Evolutionary conservation across 2,797 vertebrate species (phyloP), one percentile per base, ranked within the genome.

Genomic region (Parambassis ranga): DNA sequence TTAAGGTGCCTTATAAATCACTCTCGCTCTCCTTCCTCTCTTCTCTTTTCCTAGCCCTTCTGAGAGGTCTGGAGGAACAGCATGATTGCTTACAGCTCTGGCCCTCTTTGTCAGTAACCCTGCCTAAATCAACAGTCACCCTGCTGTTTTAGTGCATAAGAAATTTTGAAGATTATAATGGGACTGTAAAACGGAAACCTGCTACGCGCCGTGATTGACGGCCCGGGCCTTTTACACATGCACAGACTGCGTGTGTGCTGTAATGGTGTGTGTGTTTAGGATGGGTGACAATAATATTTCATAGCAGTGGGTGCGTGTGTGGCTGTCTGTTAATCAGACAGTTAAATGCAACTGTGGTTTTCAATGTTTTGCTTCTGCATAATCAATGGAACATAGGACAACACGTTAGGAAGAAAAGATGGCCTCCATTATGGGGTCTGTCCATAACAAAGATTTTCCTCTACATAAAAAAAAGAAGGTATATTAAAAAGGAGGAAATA

Each of bases 1-100:
- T 87, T 83, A 84, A 89, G 82, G 76, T 76, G 65, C 64, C 70
- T 64, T 52, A 67, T 90, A 88, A 91, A 90, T 90, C 87, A 87
- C 60, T 62, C 63, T 35, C 41, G 19, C 47, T 60, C 61, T 53
- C 63, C 68, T 52, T 50, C 36, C 11, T 6, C 52, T 48, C 31
- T 44, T 18, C 57, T 65, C 71, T 62, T 62, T 71, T 55, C 83
- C 51, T 8, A 36, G 53, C 24, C 58, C 60, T 67, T 57, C 38
- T 1, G 28, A 63, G 63, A 71, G 79, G 61, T 55, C 74, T 79
- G 55, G 82, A 78, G 51, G 70, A 65, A 66, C 66, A 63, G 62
- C 53, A 4, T 53, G 73, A 77, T 76, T 71, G 72, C 80, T 79
- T 52, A 58, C 67, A 78, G 72, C 64, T 56, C 78, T 62, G 77